These are phyloP conservation scores for Cantharis rustica DNA, from an alignment of 2,888 invertebrate genomes.

Conservation along the genomic window DNA sequence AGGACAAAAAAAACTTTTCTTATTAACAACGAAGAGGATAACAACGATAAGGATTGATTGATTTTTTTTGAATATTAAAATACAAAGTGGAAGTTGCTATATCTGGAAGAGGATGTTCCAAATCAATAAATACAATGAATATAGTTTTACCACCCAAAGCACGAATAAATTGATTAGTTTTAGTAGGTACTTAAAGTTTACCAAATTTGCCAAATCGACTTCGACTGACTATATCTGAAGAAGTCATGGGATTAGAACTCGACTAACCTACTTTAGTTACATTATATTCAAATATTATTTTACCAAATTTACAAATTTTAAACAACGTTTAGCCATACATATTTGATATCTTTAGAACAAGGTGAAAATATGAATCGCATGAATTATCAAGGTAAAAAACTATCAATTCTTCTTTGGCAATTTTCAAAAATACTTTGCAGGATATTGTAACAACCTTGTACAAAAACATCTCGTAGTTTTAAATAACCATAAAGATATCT, in stretches of 20 bases:
- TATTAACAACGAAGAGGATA: too few relatives aligned
- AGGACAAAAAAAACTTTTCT: too few relatives aligned
- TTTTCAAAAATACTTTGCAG: neutral
- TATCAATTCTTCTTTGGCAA: neutral
- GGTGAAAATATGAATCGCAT: neutral
- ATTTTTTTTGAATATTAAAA: too few relatives aligned
- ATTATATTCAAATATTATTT: neutral
- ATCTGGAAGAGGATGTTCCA: too few relatives aligned
- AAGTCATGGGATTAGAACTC: too few relatives aligned
- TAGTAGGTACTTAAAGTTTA: too few relatives aligned
- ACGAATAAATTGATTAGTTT: too few relatives aligned
- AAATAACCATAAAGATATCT: neutral
- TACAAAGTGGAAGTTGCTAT: too few relatives aligned
- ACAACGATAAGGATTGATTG: too few relatives aligned
- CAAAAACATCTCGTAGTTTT: neutral
- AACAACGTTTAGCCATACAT: neutral
- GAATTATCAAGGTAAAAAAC: neutral
- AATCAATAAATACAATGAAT: too few relatives aligned
- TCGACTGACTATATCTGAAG: neutral
- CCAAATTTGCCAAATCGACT: neutral
- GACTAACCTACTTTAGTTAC: neutral
- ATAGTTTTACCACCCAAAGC: too few relatives aligned
- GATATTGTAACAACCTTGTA: neutral
- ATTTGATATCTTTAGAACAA: neutral
- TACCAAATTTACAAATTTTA: neutral